Conservation (phyloP, 2,888 invertebrate species). For the Listrodromus nycthemerus region DNA sequence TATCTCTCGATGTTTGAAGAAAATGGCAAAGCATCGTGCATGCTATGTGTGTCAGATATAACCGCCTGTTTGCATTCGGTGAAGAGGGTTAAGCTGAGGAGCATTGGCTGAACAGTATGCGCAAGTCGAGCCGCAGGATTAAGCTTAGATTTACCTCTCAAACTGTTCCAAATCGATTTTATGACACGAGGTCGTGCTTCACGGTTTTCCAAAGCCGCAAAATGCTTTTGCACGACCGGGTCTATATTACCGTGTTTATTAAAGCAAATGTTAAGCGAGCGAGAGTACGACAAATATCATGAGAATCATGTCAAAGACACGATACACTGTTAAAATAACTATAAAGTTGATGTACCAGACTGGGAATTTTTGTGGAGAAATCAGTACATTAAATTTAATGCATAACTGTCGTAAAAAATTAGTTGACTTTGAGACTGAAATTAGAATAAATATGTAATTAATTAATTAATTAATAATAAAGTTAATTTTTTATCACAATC, state of each 20-base stretch:
- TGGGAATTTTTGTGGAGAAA: too few relatives aligned
- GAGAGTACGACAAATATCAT: too few relatives aligned
- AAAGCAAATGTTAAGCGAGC: too few relatives aligned
- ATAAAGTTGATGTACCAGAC: too few relatives aligned
- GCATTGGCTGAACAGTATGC: conserved; percentile 60
- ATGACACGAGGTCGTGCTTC: background rate
- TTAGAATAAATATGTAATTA: too few relatives aligned
- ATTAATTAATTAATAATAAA: too few relatives aligned
- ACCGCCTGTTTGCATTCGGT: conserved; percentile 73
- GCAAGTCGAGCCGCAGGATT: conserved; percentile 62
- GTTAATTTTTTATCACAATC: too few relatives aligned
- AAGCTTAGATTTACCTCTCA: conserved; percentile 76
- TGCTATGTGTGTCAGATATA: background rate
- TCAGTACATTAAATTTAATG: too few relatives aligned
- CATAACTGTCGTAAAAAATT: too few relatives aligned
- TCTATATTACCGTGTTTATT: background rate
- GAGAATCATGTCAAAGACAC: too few relatives aligned
- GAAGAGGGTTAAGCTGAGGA: conserved; percentile 66
- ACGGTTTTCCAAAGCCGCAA: background rate
- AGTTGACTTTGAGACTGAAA: too few relatives aligned
- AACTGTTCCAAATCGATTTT: conserved; percentile 76
- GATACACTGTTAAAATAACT: too few relatives aligned
- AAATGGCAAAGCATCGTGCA: background rate
- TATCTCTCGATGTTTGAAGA: conserved; percentile 5
- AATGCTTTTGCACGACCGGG: background rate